Percentiles rank a stretch among this genome's conserved stretches.
phyloP scores from a whole-genome alignment of 2,888 invertebrate species.

The Mylabris sibirica region DNA sequence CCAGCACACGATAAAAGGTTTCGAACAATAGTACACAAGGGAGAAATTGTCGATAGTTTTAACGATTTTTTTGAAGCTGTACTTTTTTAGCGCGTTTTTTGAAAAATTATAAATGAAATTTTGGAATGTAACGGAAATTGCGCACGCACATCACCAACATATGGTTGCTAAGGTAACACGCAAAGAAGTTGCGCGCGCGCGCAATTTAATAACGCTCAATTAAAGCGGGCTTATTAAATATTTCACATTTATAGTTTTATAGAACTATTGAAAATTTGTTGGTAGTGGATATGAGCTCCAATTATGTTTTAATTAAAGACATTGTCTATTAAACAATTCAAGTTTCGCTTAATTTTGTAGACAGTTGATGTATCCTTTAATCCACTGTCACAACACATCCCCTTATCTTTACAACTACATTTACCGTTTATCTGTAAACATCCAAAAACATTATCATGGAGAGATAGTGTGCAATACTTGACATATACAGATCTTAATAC shows the following conservation, averaged over 20 bases:
- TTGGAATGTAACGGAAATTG: too few relatives aligned
- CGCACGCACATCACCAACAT: too few relatives aligned
- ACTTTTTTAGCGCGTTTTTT: too few relatives aligned
- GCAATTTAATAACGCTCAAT: too few relatives aligned
- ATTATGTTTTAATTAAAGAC: conserved; percentile 36
- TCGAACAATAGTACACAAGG: conserved; percentile 26
- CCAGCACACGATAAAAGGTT: not conserved
- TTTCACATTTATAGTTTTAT: too few relatives aligned
- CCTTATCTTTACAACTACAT: not conserved
- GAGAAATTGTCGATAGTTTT: conserved; percentile 30
- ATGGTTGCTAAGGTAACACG: too few relatives aligned
- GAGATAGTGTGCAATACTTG: conserved; percentile 25
- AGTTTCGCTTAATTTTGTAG: conserved; percentile 29
- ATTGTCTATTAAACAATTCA: conserved; percentile 22
- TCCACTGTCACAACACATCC: conserved; percentile 31
- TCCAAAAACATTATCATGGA: conserved; percentile 30
- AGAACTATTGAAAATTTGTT: too few relatives aligned
- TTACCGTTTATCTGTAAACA: not conserved
- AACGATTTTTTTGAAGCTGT: conserved; percentile 16
- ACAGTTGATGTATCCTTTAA: conserved; percentile 31
- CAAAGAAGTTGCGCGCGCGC: too few relatives aligned
- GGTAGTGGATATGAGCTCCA: conserved; percentile 9
- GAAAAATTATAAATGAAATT: too few relatives aligned
- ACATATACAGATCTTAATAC: conserved; percentile 34
- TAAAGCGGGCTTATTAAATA: not conserved